phyloP scores from a whole-genome alignment of 2,113 vertebrate species.

The Trogon melanurus region DNA sequence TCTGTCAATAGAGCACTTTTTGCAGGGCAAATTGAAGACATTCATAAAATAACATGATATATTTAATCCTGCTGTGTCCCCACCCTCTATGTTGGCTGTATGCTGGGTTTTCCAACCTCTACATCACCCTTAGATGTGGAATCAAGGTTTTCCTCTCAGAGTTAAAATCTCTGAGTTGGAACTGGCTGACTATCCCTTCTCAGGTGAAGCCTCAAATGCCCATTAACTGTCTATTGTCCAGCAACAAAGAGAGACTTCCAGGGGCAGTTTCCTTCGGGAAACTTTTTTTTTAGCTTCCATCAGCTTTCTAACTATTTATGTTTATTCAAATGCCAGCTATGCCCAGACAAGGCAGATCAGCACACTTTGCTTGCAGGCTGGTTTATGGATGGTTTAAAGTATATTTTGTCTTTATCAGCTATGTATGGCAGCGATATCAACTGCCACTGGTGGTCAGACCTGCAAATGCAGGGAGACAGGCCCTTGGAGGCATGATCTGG shows the following conservation, averaged over 20 bases:
- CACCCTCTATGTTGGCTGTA: no score
- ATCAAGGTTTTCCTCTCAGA: neutral
- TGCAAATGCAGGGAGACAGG: neutral
- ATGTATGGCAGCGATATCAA: rapidly evolving
- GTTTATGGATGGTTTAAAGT: neutral
- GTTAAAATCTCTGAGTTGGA: neutral
- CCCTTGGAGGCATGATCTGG: neutral
- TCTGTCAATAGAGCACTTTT: neutral
- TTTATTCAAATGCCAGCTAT: neutral
- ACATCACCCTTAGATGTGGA: neutral
- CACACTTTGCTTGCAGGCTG: neutral
- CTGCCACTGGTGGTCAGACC: neutral
- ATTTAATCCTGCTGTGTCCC: neutral
- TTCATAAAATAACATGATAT: rapidly evolving
- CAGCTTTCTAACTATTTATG: neutral
- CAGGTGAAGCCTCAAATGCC: neutral
- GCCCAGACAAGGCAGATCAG: neutral
- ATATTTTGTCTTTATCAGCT: neutral
- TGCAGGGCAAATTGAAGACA: neutral
- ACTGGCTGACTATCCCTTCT: neutral
- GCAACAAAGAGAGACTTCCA: neutral
- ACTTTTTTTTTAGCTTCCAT: neutral
- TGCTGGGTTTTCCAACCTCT: neutral
- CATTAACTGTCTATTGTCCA: neutral
- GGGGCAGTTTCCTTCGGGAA: neutral